These are phyloP conservation scores for Chalcosyrphus nemorum DNA, from an alignment of 2,888 invertebrate genomes.

Conservation along the genomic window DNA sequence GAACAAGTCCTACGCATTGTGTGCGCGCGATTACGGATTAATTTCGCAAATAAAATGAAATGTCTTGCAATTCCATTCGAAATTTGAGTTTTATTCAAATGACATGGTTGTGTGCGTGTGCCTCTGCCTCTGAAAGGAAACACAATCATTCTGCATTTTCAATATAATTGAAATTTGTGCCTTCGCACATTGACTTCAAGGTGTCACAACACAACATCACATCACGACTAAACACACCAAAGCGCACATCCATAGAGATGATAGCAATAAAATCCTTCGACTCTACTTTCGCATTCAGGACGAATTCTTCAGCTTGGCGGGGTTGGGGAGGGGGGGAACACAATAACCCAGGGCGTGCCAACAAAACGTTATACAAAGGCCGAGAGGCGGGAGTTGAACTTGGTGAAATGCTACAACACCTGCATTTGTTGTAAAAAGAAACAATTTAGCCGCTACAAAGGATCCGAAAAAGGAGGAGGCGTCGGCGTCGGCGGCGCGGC, in stretches of 20 bases:
- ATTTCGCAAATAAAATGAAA: slow-evolving; percentile 57
- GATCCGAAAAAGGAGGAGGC: slow-evolving; percentile 1
- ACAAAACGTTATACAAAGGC: slow-evolving; percentile 5
- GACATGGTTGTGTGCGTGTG: slow-evolving; percentile 11
- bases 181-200: slow-evolving; percentile 36
- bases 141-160: slow-evolving; percentile 42
- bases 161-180: slow-evolving; percentile 58
- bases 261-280: slow-evolving; percentile 43
- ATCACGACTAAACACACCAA: slow-evolving; percentile 2
- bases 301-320: slow-evolving; percentile 10
- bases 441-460: slow-evolving; percentile 45
- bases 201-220: slow-evolving; percentile 15
- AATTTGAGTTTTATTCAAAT: slow-evolving; percentile 61
- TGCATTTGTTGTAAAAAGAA: slow-evolving; percentile 46
- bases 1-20: slow-evolving; percentile 15
- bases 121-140: not conserved
- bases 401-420: slow-evolving; percentile 22
- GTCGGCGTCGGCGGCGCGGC: not conserved
- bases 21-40: slow-evolving; percentile 48
- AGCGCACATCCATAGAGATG: slow-evolving; percentile 30
- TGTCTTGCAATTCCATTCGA: slow-evolving; percentile 45
- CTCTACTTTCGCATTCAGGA: slow-evolving; percentile 50
- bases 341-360: slow-evolving; percentile 18
- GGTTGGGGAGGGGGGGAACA: not conserved
- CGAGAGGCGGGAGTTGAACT: not conserved